Base-by-base conservation (phyloP, 2,888 invertebrate genomes). In the Calameuta filiformis region DNA sequence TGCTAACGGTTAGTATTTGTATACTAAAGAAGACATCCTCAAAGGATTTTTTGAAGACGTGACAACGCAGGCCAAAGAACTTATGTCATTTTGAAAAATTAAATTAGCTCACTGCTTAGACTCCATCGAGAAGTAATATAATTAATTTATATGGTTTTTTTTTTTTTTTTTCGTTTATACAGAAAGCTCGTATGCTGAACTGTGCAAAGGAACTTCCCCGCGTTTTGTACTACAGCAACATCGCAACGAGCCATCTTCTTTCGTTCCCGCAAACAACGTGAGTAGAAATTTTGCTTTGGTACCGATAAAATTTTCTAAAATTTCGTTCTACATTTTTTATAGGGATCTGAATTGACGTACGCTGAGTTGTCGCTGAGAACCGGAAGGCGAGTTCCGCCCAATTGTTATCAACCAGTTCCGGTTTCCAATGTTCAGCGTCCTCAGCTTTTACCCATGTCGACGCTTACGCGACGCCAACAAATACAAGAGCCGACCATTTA, bases 131-230 rank as follows among this genome's bases (percentile, higher is more conserved):
- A 56, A 9, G 2, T 56, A 56, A 56, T 15, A 2, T 23, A 9
- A 23, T 23, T 23, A 2, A 56, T 56, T 23, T 56, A 56, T 9
- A 56, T 37, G 0, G 12, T 40, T 15, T 0, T 37, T 40, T 15
- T 37, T 0, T 37, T 0, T 37, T 40, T 15, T 0, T 37, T 40
- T 15, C 23, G 12, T 30, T 69, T 33, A 78, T 81, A 33, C 80
- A 90, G 90, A 90, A 82, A 90, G 88, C 82, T 88, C 90, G n/a
- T 90, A 90, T 69, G 87, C 89, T n/a, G 90, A 90, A 79, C 82
- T 91, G 33, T 90, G 89, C 80, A 90, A 90, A 82, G 88, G 90
- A 35, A 87, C 89, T 35, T 89, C 89, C 30, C 90, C 90, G 0
- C 87, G 90, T 11, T 90, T 89, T 79, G 86, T 89, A 30, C 79